Percentiles rank a stretch among this genome's conserved stretches.
phyloP scores from a whole-genome alignment of 35 echinoderm and acorn worm genomes.

The Heliocidaris erythrogramma region DNA sequence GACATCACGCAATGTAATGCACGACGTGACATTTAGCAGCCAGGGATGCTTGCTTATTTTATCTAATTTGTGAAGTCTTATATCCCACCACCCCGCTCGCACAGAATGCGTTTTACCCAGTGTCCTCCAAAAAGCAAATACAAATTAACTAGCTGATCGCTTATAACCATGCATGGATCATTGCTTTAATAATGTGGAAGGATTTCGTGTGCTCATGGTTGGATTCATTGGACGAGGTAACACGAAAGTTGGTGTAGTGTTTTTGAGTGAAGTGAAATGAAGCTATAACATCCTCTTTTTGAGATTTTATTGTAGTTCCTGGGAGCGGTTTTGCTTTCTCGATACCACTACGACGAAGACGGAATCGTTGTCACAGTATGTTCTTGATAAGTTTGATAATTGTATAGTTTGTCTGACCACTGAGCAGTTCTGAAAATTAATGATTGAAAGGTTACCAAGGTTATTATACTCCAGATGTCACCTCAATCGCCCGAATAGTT shows the following conservation, averaged over 20 bases:
- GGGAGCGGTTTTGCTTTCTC: neutral
- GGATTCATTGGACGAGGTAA: neutral
- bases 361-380: neutral
- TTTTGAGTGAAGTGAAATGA: neutral
- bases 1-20: conserved; percentile 28
- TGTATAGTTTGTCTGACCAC: no score
- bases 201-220: neutral
- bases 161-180: neutral
- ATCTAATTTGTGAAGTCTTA: neutral
- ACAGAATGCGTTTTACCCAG: neutral
- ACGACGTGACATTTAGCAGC: neutral
- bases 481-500: no score
- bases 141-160: conserved; percentile 4
- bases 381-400: no score
- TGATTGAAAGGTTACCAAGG: no score
- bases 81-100: neutral
- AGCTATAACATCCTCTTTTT: neutral
- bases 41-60: neutral
- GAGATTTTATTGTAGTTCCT: neutral
- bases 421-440: no score
- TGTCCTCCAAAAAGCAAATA: neutral
- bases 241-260: neutral
- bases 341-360: neutral
- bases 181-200: neutral
- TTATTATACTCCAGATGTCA: no score